Evolutionary conservation across 2,113 vertebrate species (phyloP), one percentile per base, ranked within the genome.

Genomic region (Sceloporus tristichus): DNA sequence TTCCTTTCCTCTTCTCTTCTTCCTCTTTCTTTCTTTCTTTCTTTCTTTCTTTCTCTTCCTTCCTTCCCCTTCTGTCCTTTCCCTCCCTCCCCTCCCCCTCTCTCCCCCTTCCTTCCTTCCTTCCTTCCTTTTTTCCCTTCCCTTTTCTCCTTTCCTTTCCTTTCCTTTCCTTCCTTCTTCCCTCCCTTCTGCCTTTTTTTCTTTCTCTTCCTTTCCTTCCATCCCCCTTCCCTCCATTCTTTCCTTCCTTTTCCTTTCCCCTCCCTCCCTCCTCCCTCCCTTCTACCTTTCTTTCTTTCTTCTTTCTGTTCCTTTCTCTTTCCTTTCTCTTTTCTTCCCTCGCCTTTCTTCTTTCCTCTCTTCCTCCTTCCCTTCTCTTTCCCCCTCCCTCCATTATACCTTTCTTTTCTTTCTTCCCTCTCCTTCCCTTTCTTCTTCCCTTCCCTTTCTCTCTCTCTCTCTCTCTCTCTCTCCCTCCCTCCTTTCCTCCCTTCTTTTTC

Each of bases 121-220:
- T 38, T 2, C 14, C 38, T 13, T 42, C 19, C 2, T 62, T 13
- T 42, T 29, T 48, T 59, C 27, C 59, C 25, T 78, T 48, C n/a
- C 14, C 16, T 3, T 27, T n/a, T 87, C 1, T 16, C 66, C 25
- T 23, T 83, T 71, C n/a, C 38, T 82, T 88, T 83, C 18, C 14
- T 18, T 54, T 25, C 81, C 13, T n/a, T 13, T 5, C 2, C 29
- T 0, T 71, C 56, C 40, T 14, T 66, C 48, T 18, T 40, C 16
- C 1, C 6, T 90, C 88, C 88, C 87, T 89, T 81, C 91, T 80
- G 56, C 89, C 89, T 79, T 1, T 9, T 82, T 84, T 88, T 91
- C 80, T 92, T 88, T 91, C 91, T 81, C 73, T 54, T 84, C 76
- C 59, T 77, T 25, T 78, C 42, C 1, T 40, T 42, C 9, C 23